Evolutionary conservation across 2,113 vertebrate genomes (phyloP).

Genomic region (Prolemur simus): DNA sequence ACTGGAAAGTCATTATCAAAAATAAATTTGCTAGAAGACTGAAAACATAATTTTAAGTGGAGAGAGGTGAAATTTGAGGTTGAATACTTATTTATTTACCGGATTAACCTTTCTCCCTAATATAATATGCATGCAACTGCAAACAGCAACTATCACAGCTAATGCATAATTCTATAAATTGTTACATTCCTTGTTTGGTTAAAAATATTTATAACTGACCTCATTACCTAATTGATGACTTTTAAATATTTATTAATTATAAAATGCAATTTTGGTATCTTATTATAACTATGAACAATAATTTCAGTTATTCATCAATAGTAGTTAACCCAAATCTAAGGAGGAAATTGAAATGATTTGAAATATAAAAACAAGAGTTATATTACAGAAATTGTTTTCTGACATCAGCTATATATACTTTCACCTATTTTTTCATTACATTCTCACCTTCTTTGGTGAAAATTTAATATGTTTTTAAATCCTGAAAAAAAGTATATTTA

Average conservation of each 20-base stretch:
- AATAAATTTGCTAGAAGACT: not conserved
- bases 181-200: not conserved
- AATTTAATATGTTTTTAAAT: not conserved
- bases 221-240: not conserved
- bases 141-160: not conserved
- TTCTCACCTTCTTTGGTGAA: not conserved
- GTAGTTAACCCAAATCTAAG: not conserved
- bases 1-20: not conserved
- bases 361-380: not conserved
- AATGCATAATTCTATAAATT: not conserved
- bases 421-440: not conserved
- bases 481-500: not conserved
- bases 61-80: not conserved
- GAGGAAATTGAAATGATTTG: not conserved
- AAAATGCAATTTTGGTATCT: not conserved
- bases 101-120: not conserved
- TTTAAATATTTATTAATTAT: not conserved
- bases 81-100: not conserved
- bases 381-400: not conserved
- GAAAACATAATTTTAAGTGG: not conserved
- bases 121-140: not conserved
- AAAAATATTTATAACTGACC: not conserved
- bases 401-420: not conserved
- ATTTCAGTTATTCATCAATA: not conserved
- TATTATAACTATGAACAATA: not conserved